A percentile compares a stretch with the other conserved stretches of the same genome.
phyloP scores from a whole-genome alignment of 2,113 vertebrate species.

The Melospiza melodia region DNA sequence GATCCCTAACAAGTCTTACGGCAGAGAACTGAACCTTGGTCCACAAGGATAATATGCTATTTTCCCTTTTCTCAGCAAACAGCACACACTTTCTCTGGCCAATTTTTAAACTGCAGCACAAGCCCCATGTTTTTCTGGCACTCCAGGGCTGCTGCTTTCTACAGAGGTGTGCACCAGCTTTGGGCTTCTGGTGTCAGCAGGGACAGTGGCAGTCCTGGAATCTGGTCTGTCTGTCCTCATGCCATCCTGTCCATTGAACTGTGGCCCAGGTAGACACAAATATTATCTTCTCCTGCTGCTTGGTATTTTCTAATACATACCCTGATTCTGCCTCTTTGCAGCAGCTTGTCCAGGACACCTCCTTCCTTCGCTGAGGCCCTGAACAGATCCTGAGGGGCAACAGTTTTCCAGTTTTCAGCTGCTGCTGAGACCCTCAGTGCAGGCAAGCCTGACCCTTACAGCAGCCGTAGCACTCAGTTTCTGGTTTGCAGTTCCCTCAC shows the following conservation, averaged over 20 bases:
- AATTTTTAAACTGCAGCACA: neutral
- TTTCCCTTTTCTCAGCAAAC: neutral
- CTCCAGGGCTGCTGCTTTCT: neutral
- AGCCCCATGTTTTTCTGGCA: neutral
- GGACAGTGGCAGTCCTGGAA: neutral
- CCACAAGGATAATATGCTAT: fast-evolving
- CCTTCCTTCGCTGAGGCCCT: neutral
- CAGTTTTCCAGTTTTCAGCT: neutral
- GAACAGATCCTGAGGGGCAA: neutral
- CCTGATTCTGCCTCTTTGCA: neutral
- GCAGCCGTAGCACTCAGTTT: neutral
- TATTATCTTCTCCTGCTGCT: neutral
- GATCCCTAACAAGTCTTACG: neutral
- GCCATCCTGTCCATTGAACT: neutral
- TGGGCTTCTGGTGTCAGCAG: neutral
- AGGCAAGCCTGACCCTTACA: neutral
- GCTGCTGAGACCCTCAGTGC: neutral
- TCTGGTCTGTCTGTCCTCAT: neutral
- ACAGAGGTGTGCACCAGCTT: neutral
- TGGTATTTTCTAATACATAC: neutral
- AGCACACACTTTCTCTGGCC: neutral
- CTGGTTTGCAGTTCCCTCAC: neutral
- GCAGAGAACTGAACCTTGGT: neutral
- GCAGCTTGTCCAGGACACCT: neutral
- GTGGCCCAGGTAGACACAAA: neutral